Evolutionary conservation across 1,140 invertebrate species (phyloP), one percentile per base, ranked within the genome.

Genomic region (Orussus abietinus): DNA sequence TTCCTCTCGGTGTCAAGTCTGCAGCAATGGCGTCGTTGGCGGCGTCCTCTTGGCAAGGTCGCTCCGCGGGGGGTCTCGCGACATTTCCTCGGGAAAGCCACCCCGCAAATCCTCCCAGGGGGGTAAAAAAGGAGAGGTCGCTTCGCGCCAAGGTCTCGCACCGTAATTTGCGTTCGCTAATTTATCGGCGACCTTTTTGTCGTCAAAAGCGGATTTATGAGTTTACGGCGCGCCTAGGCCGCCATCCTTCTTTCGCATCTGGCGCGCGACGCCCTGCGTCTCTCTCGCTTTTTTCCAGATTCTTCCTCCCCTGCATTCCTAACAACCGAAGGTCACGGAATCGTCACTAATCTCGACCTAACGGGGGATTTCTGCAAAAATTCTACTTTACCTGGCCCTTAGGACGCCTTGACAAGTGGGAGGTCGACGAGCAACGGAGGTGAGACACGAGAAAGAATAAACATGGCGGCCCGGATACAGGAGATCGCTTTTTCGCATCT

Each of bases 341-440:
- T 43, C 14, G 18, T 17, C 10, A 13, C 18, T 12, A 54, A 33
- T 38, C 12, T 52, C 36, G 35, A 26, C 34, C 15, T 57, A 61
- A 59, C 50, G 51, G 51, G n/a, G n/a, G 47, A 53, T 52, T 36
- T 43, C 39, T 32, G 55, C 59, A 64, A 58, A 25, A 25, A n/a
- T 25, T 25, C 22, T 6, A 25, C 6, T 7, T 6, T 25, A 25
- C 22, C 22, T 25, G 22, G n/a, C n/a, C n/a, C n/a, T n/a, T n/a
- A n/a, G n/a, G n/a, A n/a, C n/a, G n/a, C n/a, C n/a, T n/a, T n/a
- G n/a, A n/a, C n/a, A n/a, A n/a, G n/a, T n/a, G n/a, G n/a, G n/a
- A n/a, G n/a, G n/a, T n/a, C n/a, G n/a, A n/a, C n/a, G n/a, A n/a
- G n/a, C n/a, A n/a, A n/a, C n/a, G n/a, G n/a, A n/a, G n/a, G n/a